These are phyloP conservation scores for Nasua narica DNA, from an alignment of 2,797 vertebrate species.

Conservation along the genomic window DNA sequence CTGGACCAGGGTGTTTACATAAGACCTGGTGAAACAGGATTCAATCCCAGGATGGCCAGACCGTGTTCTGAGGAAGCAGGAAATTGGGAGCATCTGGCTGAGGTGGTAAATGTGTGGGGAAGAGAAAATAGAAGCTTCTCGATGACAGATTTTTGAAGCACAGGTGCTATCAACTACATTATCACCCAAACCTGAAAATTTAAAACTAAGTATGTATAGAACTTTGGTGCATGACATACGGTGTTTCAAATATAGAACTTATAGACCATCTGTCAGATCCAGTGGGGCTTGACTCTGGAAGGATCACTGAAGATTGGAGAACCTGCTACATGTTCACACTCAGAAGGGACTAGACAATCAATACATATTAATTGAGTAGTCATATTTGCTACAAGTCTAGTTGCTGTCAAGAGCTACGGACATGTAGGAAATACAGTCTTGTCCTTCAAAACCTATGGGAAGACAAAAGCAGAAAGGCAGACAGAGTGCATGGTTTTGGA, in stretches of 20 bases:
- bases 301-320: slow-evolving; percentile 50
- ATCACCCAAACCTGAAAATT: slow-evolving; percentile 66
- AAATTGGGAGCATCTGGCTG: slow-evolving; percentile 67
- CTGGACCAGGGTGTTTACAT: slow-evolving; percentile 49
- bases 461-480: background rate
- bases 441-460: background rate
- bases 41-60: slow-evolving; percentile 55
- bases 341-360: slow-evolving; percentile 53
- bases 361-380: slow-evolving; percentile 45
- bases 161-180: slow-evolving; percentile 68
- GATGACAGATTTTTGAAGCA: slow-evolving; percentile 67
- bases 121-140: slow-evolving; percentile 74
- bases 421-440: background rate
- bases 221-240: slow-evolving; percentile 64
- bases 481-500: background rate
- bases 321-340: slow-evolving; percentile 49
- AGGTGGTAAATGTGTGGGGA: slow-evolving; percentile 64
- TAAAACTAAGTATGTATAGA: slow-evolving; percentile 64
- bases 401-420: background rate
- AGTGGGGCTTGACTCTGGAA: slow-evolving; percentile 55
- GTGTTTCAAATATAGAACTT: slow-evolving; percentile 74
- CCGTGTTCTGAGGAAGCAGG: slow-evolving; percentile 65
- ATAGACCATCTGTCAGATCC: slow-evolving; percentile 70
- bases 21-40: slow-evolving; percentile 55
- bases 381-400: background rate